phyloP scores from a whole-genome alignment of 2,113 vertebrate genomes.

The Raphicerus campestris region DNA sequence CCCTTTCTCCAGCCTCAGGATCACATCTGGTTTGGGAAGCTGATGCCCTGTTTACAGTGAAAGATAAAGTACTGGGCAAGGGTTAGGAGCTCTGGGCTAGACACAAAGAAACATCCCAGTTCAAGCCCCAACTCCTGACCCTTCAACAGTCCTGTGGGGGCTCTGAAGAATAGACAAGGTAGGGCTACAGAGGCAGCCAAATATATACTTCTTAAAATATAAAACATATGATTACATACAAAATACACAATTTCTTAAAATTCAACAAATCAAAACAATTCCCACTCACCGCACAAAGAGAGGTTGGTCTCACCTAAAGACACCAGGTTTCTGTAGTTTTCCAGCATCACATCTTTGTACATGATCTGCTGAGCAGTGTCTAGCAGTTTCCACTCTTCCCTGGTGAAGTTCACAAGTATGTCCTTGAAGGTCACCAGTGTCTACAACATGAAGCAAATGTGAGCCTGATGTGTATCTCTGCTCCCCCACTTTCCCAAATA shows the following conservation, averaged over 20 bases:
- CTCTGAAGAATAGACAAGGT: neutral
- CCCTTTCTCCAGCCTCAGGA: conserved; percentile 58
- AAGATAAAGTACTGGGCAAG: neutral
- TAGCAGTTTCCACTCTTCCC: conserved; percentile 66
- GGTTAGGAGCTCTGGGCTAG: neutral
- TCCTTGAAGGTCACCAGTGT: conserved; percentile 62
- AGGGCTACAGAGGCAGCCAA: neutral
- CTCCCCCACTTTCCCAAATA: neutral
- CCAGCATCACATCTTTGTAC: conserved; percentile 63
- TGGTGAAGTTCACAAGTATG: conserved; percentile 54
- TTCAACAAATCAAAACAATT: neutral
- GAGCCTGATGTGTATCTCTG: neutral
- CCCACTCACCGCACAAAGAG: neutral
- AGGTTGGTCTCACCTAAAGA: conserved; percentile 46
- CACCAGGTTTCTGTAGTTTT: conserved; percentile 58
- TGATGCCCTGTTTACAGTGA: conserved; percentile 29
- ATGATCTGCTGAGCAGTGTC: conserved; percentile 44
- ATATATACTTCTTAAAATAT: neutral
- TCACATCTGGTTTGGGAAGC: conserved; percentile 57
- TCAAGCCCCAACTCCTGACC: neutral
- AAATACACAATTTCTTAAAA: neutral
- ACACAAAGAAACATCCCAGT: neutral
- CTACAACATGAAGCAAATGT: conserved; percentile 8
- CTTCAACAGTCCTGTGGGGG: neutral
- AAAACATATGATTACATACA: neutral